Evolutionary conservation across 2,113 vertebrate species (phyloP), one percentile per base, ranked within the genome.

Genomic region (Notothenia rossii): DNA sequence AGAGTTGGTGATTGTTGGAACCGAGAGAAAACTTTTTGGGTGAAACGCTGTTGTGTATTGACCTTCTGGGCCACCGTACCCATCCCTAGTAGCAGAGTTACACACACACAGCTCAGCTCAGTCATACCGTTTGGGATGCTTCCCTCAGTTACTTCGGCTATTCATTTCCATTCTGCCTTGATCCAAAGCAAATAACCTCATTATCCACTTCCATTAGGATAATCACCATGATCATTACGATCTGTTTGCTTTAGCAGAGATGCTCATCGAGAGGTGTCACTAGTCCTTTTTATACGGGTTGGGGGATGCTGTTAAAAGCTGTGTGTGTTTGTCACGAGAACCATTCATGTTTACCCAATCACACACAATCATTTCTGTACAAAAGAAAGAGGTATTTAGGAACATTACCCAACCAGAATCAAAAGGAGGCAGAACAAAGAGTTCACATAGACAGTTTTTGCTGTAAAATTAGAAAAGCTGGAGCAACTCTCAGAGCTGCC

Each of bases 111-210:
- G 22, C 22, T 22, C 22, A 22, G 56, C 63, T 86, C 25, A 20
- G 73, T 88, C 80, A 78, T 89, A 76, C 82, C 61, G 75, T 82
- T 77, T 84, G 74, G 62, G 76, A 85, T 69, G 72, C 63, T 72
- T 67, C 49, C 82, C 63, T 73, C 45, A 50, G 61, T 84, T 74
- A 79, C 79, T 81, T 82, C 78, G 43, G 51, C 67, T 86, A 79
- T 94, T 88, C 72, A 88, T 91, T 93, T 88, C 81, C 78, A 89
- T 72, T 76, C 82, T 55, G 83, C 86, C 91, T 84, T 89, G 87
- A 93, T 93, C 89, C 83, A 87, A 91, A 88, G 88, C 86, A 94
- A 93, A 94, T 94, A 92, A 91, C 88, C 91, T 93, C 90, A 94
- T 93, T 94, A 94, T 89, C 85, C 73, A 82, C 81, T 92, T 89